These are phyloP conservation scores for Montifringilla adamsi DNA, from an alignment of 2,113 vertebrate species.

Conservation along the genomic window DNA sequence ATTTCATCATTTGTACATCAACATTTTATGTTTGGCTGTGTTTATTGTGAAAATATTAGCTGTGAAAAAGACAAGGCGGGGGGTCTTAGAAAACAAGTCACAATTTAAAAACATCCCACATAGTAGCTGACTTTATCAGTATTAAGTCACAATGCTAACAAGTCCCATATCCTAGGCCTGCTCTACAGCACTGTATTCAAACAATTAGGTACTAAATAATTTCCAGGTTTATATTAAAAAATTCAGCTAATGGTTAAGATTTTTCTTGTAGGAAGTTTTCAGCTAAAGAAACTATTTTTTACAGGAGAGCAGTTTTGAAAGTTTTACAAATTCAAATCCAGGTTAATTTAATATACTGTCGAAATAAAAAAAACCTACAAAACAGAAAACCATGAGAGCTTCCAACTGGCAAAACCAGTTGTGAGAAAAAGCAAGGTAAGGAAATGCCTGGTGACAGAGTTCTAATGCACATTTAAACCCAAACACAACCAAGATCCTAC, in stretches of 20 bases:
- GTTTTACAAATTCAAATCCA: neutral
- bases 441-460: fast-evolving
- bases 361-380: neutral
- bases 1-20: conserved; percentile 64
- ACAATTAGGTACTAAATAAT: neutral
- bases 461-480: neutral
- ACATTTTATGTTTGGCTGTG: conserved; percentile 41
- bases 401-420: neutral
- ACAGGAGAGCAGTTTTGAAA: conserved; percentile 25
- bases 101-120: neutral
- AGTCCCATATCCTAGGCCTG: neutral
- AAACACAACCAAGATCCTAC: neutral
- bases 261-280: neutral
- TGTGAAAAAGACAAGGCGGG: conserved; percentile 22
- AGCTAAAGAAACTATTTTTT: neutral
- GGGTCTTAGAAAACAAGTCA: conserved; percentile 26
- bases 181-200: neutral
- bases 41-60: conserved; percentile 46
- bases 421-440: neutral
- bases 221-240: neutral
- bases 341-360: neutral
- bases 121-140: neutral
- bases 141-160: neutral
- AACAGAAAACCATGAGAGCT: neutral
- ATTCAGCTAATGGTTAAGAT: neutral